A percentile compares a stretch with the other conserved stretches of the same genome.
These are phyloP conservation scores for Triops cancriformis DNA, from an alignment of 1,140 invertebrate species.

Conservation along the genomic window DNA sequence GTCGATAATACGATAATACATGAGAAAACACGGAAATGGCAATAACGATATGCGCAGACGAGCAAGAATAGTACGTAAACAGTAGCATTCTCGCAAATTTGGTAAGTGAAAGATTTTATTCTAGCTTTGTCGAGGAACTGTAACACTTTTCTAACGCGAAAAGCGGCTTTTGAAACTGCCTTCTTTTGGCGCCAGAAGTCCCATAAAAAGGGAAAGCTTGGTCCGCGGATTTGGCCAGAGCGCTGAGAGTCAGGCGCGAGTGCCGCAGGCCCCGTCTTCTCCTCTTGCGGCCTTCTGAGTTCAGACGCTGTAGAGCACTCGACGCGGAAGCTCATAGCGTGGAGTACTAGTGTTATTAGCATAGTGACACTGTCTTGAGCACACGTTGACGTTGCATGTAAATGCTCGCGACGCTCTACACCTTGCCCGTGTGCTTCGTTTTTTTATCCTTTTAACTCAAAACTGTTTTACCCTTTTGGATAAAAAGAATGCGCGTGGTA, in stretches of 20 bases:
- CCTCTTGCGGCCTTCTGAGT: background rate
- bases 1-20: too few species aligned
- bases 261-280: background rate
- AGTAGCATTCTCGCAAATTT: too few species aligned
- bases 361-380: constrained; percentile 1
- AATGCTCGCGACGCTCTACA: background rate
- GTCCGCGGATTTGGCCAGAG: background rate
- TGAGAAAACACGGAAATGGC: too few species aligned
- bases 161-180: background rate
- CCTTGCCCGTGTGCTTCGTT: too few species aligned
- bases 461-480: background rate
- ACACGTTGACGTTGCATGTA: constrained; percentile 6
- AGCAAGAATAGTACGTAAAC: too few species aligned
- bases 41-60: too few species aligned
- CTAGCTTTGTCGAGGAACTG: background rate
- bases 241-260: background rate
- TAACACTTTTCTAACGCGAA: background rate
- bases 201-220: background rate
- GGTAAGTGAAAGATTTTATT: background rate
- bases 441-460: background rate
- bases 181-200: background rate
- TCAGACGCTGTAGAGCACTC: constrained; percentile 12
- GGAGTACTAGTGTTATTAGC: constrained; percentile 5
- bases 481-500: background rate
- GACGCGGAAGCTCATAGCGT: background rate